Conservation (phyloP, 2,113 vertebrate genomes). For the Laticauda colubrina region DNA sequence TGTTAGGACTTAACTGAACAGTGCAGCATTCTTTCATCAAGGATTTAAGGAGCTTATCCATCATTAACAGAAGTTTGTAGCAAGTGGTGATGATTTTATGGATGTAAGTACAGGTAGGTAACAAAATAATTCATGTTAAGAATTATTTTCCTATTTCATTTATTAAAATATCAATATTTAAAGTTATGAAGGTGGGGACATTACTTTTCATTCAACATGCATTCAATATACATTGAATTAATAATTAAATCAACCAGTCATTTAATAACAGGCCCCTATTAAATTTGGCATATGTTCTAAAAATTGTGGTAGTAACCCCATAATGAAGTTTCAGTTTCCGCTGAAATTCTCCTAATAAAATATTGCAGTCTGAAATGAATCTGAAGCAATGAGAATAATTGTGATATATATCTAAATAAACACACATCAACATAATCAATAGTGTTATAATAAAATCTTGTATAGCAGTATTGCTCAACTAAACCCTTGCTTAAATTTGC, state of each 20-base stretch:
- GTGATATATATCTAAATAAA: not conserved
- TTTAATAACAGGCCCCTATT: not conserved
- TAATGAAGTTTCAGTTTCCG: not conserved
- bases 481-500: not conserved
- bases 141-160: not conserved
- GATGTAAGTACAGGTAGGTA: not conserved
- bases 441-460: not conserved
- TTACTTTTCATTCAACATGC: not conserved
- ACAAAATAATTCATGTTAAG: not conserved
- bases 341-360: not conserved
- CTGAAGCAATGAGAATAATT: not conserved
- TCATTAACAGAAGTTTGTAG: not conserved
- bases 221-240: not conserved
- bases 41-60: not conserved
- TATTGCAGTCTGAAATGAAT: not conserved
- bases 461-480: not conserved
- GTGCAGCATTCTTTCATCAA: not conserved
- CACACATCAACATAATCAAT: not conserved
- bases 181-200: not conserved
- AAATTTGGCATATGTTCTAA: not conserved
- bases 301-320: not conserved
- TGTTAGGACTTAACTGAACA: not conserved
- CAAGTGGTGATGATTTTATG: not conserved
- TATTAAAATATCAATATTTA: not conserved
- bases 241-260: constrained; percentile 14